A percentile compares a stretch with the other conserved stretches of the same genome.
phyloP scores from a whole-genome alignment of 2,888 invertebrate genomes.

The Pelosia muscerda region DNA sequence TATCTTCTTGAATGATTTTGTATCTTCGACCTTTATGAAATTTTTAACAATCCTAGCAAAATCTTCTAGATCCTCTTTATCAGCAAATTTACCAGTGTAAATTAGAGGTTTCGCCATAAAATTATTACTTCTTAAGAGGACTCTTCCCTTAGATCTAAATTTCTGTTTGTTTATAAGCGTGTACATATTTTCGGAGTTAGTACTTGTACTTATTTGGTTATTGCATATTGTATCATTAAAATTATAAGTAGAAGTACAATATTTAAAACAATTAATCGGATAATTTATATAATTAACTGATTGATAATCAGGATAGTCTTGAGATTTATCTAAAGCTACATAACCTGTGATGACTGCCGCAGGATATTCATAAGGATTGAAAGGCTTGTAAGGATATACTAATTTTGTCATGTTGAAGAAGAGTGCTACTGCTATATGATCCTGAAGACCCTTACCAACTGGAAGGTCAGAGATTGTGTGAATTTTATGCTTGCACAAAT shows the following conservation, averaged over 20 bases:
- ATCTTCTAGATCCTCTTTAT: slow-evolving; percentile 38
- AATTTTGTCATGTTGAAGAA: slow-evolving; percentile 53
- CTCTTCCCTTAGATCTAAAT: slow-evolving; percentile 61
- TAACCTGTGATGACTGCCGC: slow-evolving; percentile 36
- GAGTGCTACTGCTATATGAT: slow-evolving; percentile 62
- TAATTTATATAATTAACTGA: slow-evolving; percentile 20
- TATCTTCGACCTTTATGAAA: slow-evolving; percentile 29
- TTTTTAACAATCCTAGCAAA: slow-evolving; percentile 35
- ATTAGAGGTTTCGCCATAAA: slow-evolving; percentile 59
- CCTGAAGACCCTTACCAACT: slow-evolving; percentile 67
- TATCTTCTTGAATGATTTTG: slow-evolving; percentile 29
- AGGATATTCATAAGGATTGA: slow-evolving; percentile 47
- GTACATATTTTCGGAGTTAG: slow-evolving; percentile 53
- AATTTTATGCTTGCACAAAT: slow-evolving; percentile 56
- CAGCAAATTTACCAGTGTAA: slow-evolving; percentile 57
- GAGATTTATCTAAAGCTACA: slow-evolving; percentile 28
- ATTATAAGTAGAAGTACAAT: slow-evolving; percentile 31
- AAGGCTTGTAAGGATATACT: slow-evolving; percentile 47
- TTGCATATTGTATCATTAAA: slow-evolving; percentile 55
- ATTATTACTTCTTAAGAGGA: slow-evolving; percentile 57
- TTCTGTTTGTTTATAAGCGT: slow-evolving; percentile 56
- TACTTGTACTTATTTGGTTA: slow-evolving; percentile 45
- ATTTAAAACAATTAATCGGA: slow-evolving; percentile 20
- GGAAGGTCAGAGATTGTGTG: slow-evolving; percentile 53
- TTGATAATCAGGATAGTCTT: slow-evolving; percentile 30